These are phyloP conservation scores for Bradynema listronoti DNA, from an alignment of 1,140 invertebrate genomes.

Conservation along the genomic window DNA sequence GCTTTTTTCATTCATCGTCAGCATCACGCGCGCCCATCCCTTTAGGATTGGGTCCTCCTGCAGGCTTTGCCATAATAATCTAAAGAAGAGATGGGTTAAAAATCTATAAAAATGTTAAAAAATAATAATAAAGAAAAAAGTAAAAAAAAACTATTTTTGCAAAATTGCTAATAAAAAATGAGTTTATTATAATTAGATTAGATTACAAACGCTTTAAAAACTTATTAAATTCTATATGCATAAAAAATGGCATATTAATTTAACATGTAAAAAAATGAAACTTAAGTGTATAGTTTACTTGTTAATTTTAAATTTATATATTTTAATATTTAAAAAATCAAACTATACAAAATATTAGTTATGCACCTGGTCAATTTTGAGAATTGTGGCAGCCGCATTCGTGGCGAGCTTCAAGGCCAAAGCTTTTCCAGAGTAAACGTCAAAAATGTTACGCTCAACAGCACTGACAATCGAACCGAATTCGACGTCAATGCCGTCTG, in stretches of 20 bases:
- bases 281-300: too few species aligned
- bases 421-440: constrained; percentile 78
- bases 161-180: too few species aligned
- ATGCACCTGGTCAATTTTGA: constrained; percentile 78
- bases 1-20: constrained; percentile 53
- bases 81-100: constrained; percentile 1
- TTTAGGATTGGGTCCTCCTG: constrained; percentile 49
- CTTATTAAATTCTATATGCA: too few species aligned
- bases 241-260: too few species aligned
- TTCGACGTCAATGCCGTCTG: constrained; percentile 80
- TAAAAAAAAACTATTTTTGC: too few species aligned
- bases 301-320: too few species aligned
- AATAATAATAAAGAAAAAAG: too few species aligned
- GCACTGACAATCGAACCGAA: constrained; percentile 68
- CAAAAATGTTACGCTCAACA: constrained; percentile 70
- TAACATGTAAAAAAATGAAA: too few species aligned
- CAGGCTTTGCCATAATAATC: constrained; percentile 57
- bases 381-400: constrained; percentile 80
- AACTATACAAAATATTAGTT: background rate
- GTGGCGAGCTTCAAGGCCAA: constrained; percentile 94
- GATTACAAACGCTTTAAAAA: too few species aligned
- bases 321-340: background rate
- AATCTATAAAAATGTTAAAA: background rate
- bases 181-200: too few species aligned
- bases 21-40: constrained; percentile 52